Percentiles rank a stretch among this genome's conserved stretches.
These are phyloP conservation scores for Tachina fera DNA, from an alignment of 2,888 invertebrate species.

Conservation along the genomic window DNA sequence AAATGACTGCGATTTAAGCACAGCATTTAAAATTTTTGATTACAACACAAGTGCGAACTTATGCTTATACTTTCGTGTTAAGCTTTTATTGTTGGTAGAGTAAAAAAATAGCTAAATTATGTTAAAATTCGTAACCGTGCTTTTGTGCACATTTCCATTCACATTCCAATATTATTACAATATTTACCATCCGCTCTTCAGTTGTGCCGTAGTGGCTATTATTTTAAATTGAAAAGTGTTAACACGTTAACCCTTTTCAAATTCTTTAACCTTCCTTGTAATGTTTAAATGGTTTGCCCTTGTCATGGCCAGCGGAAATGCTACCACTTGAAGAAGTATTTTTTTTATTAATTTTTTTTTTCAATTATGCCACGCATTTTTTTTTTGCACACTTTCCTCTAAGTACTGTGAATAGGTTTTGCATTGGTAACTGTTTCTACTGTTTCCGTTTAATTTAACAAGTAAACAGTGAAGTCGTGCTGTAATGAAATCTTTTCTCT, in stretches of 20 bases:
- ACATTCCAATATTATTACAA: not conserved
- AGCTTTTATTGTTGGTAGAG: not conserved
- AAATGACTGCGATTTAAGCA: slow-evolving; percentile 37
- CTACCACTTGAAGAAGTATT: slow-evolving; percentile 49
- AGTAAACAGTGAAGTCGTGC: not conserved
- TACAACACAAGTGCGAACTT: not conserved
- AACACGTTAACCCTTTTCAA: slow-evolving; percentile 69
- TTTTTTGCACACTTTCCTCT: not conserved
- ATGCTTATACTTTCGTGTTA: not conserved
- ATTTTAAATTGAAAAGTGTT: slow-evolving; percentile 67
- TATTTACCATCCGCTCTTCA: not conserved
- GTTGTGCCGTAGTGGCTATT: slow-evolving; percentile 52
- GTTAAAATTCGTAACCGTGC: not conserved
- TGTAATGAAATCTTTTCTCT: not conserved
- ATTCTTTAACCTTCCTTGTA: slow-evolving; percentile 10
- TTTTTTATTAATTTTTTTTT: slow-evolving; percentile 38
- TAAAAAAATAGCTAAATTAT: not conserved
- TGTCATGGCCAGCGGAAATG: slow-evolving; percentile 48
- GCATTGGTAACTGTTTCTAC: slow-evolving; percentile 21
- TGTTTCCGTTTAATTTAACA: slow-evolving; percentile 6
- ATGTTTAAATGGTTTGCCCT: slow-evolving; percentile 37
- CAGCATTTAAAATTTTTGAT: slow-evolving; percentile 33
- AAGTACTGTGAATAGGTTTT: slow-evolving; percentile 3
- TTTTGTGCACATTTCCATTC: not conserved
- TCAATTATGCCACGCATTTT: slow-evolving; percentile 30